phyloP scores from a whole-genome alignment of 30 jellyfish, hydroid and myxozoan species.

The Haliclystus octoradiatus region DNA sequence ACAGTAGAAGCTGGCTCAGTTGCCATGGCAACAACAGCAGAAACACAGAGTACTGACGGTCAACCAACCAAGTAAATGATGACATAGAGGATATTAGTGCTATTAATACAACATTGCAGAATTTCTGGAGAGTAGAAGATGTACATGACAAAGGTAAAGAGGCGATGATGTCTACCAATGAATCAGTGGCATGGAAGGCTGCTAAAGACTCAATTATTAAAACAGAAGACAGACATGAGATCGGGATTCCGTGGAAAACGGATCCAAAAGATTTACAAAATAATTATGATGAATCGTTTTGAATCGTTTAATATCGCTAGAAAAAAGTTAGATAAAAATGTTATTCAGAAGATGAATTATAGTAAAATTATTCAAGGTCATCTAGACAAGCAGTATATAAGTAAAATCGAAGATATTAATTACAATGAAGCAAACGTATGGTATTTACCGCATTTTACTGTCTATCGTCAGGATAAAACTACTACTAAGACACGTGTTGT shows the following conservation, averaged over 20 bases:
- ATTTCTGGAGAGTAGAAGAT: too few species aligned
- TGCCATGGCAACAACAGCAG: too few species aligned
- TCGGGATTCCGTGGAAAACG: conserved; percentile 22
- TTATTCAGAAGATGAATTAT: background rate
- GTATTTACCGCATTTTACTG: conserved; percentile 30
- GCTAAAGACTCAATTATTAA: too few species aligned
- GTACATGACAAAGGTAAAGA: too few species aligned
- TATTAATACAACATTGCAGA: too few species aligned
- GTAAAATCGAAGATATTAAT: background rate
- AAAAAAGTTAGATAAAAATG: background rate
- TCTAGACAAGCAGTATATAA: conserved; percentile 5
- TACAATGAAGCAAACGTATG: conserved; percentile 7
- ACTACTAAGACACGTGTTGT: conserved; percentile 21
- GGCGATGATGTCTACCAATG: too few species aligned
- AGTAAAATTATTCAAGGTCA: background rate
- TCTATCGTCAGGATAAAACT: background rate
- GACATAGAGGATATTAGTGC: too few species aligned
- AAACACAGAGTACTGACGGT: too few species aligned
- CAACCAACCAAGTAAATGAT: too few species aligned
- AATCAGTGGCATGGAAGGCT: too few species aligned
- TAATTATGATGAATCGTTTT: background rate
- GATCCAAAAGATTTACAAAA: conserved; percentile 1
- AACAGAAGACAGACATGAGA: too few species aligned
- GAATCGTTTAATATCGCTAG: background rate
- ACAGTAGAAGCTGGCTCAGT: too few species aligned